These are phyloP conservation scores for Nyctibius bracteatus DNA, from an alignment of 2,113 vertebrate species.

Conservation along the genomic window DNA sequence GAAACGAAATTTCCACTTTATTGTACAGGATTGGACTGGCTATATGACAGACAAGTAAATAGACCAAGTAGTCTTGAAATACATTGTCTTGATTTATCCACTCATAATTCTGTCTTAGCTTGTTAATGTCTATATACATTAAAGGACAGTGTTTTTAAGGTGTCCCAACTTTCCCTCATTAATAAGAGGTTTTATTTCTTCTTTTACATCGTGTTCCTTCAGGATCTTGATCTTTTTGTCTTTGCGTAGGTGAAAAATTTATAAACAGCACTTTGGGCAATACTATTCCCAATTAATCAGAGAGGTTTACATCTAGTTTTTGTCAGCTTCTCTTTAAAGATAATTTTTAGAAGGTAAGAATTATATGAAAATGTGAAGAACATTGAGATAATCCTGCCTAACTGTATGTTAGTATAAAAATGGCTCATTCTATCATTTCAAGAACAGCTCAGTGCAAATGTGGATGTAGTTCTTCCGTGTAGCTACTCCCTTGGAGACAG, in stretches of 20 bases:
- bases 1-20: not conserved
- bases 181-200: not conserved
- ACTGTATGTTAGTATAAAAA: not conserved
- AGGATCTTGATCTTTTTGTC: not conserved
- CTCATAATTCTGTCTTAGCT: not conserved
- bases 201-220: not conserved
- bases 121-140: not conserved
- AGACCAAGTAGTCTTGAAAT: not conserved
- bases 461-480: not conserved
- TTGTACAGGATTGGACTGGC: not conserved
- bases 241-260: not conserved
- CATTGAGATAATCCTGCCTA: not conserved
- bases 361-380: not conserved
- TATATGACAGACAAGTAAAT: not conserved
- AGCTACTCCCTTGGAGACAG: not conserved
- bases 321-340: not conserved
- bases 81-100: not conserved
- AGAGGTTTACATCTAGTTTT: not conserved
- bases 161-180: not conserved
- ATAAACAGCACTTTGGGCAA: not conserved
- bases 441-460: not conserved
- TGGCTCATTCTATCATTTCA: not conserved
- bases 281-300: not conserved
- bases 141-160: not conserved
- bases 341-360: not conserved